Base-by-base conservation (phyloP, 2,888 invertebrate genomes). In the Adineta ricciae region DNA sequence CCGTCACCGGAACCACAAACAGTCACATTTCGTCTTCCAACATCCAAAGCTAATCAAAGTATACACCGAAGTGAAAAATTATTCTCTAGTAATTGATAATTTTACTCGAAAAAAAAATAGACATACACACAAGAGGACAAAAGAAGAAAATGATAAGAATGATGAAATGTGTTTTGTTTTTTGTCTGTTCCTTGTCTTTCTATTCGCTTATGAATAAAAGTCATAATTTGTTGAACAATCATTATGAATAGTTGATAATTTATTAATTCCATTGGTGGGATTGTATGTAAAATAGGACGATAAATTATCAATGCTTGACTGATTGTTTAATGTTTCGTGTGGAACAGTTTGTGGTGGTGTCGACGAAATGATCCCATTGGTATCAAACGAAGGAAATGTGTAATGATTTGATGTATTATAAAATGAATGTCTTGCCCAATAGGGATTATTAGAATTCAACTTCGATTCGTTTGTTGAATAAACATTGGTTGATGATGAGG, bases 341-440 rank as follows among this genome's bases (percentile, higher is more conserved):
- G 78, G 78, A 36, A 78, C 78, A n/a, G 78, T 78, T 78, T 78
- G 78, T 41, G 78, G 78, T 41, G 64, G 64, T 36, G 64, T 64
- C 19, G 64, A 64, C 32, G 64, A 64, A 32, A 64, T 64, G 1
- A 64, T 64, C 19, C 64, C 64, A 64, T 14, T 64, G 32, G 78
- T 9, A 78, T 78, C 78, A 78, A 41, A 38, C 11, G 41, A 11
- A 24, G 78, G n/a, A 78, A 78, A 78, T 41, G n/a, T 1, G 41
- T 78, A 41, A 78, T 78, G 73, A 41, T 36, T 38, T 41, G 38
- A 19, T 41, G 41, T 78, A 41, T 78, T 78, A 41, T 78, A 41
- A 41, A 41, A 41, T 78, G 38, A 41, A 78, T 78, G 78, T 41
- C 41, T 78, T 78, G 78, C 7, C 64, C 64, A 64, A 64, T 64